These are phyloP conservation scores for Etheostoma nigrum DNA, from an alignment of 2,797 vertebrate species.

Conservation along the genomic window DNA sequence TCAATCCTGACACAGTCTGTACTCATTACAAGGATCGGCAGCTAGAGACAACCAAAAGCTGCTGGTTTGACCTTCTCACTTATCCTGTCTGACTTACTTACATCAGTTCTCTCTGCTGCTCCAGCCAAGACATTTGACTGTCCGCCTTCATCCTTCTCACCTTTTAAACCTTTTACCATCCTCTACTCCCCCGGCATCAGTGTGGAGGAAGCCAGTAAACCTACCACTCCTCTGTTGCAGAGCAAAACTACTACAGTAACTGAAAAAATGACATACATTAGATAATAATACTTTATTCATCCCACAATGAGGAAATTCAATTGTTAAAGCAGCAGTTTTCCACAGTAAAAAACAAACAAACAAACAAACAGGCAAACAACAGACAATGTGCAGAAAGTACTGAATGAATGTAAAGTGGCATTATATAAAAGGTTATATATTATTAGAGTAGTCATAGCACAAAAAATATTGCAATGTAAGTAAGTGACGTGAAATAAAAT, in stretches of 20 bases:
- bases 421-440: too few species aligned
- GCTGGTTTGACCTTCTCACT: conserved; percentile 37
- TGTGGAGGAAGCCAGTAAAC: conserved; percentile 12
- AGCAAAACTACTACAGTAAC: not conserved
- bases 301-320: too few species aligned
- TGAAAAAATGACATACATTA: not conserved
- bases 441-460: too few species aligned
- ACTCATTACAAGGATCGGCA: conserved; percentile 8
- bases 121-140: conserved; percentile 35
- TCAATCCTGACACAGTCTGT: not conserved
- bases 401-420: too few species aligned
- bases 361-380: too few species aligned
- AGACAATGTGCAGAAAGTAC: too few species aligned
- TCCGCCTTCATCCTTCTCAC: conserved; percentile 29
- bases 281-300: too few species aligned
- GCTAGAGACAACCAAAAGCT: conserved; percentile 41
- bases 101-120: conserved; percentile 30
- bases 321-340: too few species aligned
- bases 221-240: conserved; percentile 4
- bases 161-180: conserved; percentile 24
- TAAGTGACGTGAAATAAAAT: too few species aligned
- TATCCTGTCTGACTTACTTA: conserved; percentile 39
- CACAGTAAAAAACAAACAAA: too few species aligned
- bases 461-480: too few species aligned
- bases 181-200: not conserved